Base-by-base conservation (phyloP, 2,888 invertebrate species). In the Himalopsyche kuldschensis region DNA sequence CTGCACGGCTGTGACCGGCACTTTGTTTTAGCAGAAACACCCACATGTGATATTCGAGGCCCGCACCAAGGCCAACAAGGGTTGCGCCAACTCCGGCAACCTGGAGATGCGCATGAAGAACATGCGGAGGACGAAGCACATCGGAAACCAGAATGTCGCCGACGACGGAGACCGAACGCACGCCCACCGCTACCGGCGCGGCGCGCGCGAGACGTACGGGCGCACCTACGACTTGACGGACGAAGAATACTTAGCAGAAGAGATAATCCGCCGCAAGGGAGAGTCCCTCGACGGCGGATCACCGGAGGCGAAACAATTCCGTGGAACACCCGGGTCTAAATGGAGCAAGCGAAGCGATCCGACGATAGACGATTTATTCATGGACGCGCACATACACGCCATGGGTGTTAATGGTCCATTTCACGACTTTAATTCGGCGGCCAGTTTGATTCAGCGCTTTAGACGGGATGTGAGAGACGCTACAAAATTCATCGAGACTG, bases 41-140 rank as follows among this genome's bases (percentile, higher is more conserved):
- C 98, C 98, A 89, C 98, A 98, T 94, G 96, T 98, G 91, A 97
- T 98, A 90, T 98, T 98, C 93, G 97, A 98, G 91, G 97, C 98
- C 89, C 95, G 97, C 87, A 96, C 96, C 84, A 97, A 97, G 90
- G 95, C 95, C 87, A 96, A 95, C 92, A 97, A 97, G 91, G 97
- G 96, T 81, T 98, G 98, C 90, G 98, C 97, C 88, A 97, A 96
- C 92, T 92, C 94, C 82, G 94, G 94, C 83, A 94, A 93, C 88
- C 92, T 95, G 89, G 96, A 97, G 89, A 95, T 95, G 94, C 92
- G 95, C 79, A 90, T 93, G 87, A 93, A 94, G 89, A 93, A 93
- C 88, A 87, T 90, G 88, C 91, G 95, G 84, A 92, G 94, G 86
- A 94, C 93, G 87, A 93, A 95, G 88, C 93, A 93, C 90, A 92